A percentile compares a stretch with the other conserved stretches of the same genome.
Evolutionary conservation across 2,113 vertebrate genomes (phyloP).

Genomic region (Apteryx mantelli): DNA sequence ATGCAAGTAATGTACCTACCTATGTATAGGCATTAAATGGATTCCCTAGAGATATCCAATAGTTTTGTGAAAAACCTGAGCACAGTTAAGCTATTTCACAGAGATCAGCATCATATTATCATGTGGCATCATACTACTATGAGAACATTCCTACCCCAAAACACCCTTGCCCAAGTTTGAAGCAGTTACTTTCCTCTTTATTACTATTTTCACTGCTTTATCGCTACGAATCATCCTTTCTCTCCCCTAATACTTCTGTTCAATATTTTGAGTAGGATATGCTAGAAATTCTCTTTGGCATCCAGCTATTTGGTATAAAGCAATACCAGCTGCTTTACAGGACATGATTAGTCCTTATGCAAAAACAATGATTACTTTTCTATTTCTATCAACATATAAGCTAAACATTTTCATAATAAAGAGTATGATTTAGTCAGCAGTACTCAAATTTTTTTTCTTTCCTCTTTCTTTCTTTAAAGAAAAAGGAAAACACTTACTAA

Average conservation of each 20-base stretch:
- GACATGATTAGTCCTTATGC: background rate
- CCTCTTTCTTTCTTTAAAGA: background rate
- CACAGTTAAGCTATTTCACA: background rate
- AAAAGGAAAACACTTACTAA: background rate
- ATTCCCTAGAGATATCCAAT: accelerated
- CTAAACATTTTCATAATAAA: slow-evolving; percentile 16
- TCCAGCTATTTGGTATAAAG: background rate
- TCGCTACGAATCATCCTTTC: background rate
- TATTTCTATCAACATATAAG: background rate
- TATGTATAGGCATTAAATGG: accelerated
- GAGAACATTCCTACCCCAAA: background rate
- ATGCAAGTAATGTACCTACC: background rate
- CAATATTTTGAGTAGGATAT: background rate
- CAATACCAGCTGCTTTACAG: background rate
- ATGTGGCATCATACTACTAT: background rate
- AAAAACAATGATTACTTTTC: background rate
- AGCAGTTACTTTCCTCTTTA: background rate
- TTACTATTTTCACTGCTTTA: background rate
- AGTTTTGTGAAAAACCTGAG: background rate
- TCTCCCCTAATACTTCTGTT: background rate
- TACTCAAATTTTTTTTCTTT: background rate
- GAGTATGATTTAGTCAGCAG: background rate
- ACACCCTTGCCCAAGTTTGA: background rate
- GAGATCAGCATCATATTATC: background rate
- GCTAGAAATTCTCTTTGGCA: background rate